Evolutionary conservation across 2,113 vertebrate genomes (phyloP), one percentile per base, ranked within the genome.

Genomic region (Gulo gulo): DNA sequence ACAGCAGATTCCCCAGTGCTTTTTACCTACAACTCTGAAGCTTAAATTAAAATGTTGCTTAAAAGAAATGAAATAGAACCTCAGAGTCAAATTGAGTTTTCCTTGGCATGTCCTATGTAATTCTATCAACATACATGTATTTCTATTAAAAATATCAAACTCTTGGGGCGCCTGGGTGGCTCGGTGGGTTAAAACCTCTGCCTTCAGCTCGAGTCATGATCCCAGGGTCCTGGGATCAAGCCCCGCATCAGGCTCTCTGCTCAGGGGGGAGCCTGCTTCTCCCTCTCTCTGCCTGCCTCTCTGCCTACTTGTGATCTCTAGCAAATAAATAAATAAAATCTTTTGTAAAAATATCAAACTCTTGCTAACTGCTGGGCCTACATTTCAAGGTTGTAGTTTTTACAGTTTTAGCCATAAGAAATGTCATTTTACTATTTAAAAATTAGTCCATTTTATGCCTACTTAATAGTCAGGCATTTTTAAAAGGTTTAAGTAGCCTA

Each of bases 31-130:
- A 34, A 83, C 63, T 81, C 78, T 47, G 29, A 71, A 79, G 73
- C 9, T 88, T 90, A 97, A 91, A 88, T 80, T 65, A 73, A 84
- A 91, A 31, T 59, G 24, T 36, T 47, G 4, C 84, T 86, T 39
- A 81, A 93, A 89, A 85, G n/a, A 92, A 95, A 76, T 88, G 16
- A 94, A 97, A 81, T 85, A 59, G 63, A 76, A 76, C 7, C 63
- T 81, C 47, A 79, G 47, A 12, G 29, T 85, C 73, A 81, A 69
- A 78, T 18, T 87, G 73, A 85, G 63, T 39, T 47, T 94, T 94
- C 36, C 59, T 78, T 84, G 65, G 31, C 65, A 71, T 94, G 79
- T 87, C 57, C 29, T 82, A 4, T 91, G 4, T 61, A 57, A 93
- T 65, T 85, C 24, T 79, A 14, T 80, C 74, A 69, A 34, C 10